Evolutionary conservation across 2,113 vertebrate genomes (phyloP).

Genomic region (Toxotes chatareus): DNA sequence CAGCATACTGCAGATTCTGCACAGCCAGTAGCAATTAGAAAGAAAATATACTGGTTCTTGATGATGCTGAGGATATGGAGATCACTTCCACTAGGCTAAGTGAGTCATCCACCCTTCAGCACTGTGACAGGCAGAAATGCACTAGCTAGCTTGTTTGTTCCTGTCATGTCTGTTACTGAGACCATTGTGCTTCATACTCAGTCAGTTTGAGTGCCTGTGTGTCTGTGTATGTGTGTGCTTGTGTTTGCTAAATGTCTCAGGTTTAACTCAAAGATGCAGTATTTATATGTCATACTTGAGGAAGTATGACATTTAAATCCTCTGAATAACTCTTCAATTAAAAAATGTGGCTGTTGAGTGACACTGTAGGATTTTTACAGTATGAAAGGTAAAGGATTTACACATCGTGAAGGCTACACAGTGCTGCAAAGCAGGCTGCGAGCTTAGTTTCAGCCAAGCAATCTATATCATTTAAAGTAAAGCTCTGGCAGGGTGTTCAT

Average conservation of each 20-base stretch:
- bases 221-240: neutral
- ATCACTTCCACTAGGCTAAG: constrained; percentile 47
- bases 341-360: constrained; percentile 9
- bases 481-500: constrained; percentile 47
- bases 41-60: constrained; percentile 28
- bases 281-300: neutral
- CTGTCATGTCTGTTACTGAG: constrained; percentile 69
- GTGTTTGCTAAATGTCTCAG: constrained; percentile 2
- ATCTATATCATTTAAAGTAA: constrained; percentile 50
- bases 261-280: constrained; percentile 17
- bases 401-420: neutral
- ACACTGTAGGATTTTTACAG: neutral
- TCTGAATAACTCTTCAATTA: neutral
- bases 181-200: constrained; percentile 7
- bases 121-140: constrained; percentile 49
- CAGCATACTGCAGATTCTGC: constrained; percentile 35
- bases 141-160: constrained; percentile 68
- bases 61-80: constrained; percentile 57
- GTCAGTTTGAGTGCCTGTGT: neutral
- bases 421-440: neutral
- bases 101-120: constrained; percentile 62
- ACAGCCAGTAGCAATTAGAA: constrained; percentile 50
- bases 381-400: neutral
- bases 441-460: constrained; percentile 25
- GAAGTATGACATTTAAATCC: neutral